Percentiles rank a stretch among this genome's conserved stretches.
Conservation (phyloP, 2,113 vertebrate species). For the Brachionichthys hirsutus region DNA sequence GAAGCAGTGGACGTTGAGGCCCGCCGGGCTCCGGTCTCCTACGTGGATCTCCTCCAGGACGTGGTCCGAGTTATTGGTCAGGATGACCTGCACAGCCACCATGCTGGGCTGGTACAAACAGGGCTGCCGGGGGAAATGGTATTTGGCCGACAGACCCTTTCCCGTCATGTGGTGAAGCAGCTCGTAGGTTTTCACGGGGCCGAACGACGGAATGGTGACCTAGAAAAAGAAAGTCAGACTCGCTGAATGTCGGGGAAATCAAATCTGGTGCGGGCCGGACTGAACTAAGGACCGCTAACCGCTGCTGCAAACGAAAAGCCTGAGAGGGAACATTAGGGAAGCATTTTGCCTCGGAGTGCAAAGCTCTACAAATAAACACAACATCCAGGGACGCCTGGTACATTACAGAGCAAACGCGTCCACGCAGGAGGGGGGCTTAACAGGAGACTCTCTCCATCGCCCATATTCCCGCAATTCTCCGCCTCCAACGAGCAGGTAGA, state of each 20-base stretch:
- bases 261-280: neutral
- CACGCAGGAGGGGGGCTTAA: slow-evolving; percentile 37
- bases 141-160: slow-evolving; percentile 89
- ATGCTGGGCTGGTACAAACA: slow-evolving; percentile 84
- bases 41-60: slow-evolving; percentile 86
- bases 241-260: slow-evolving; percentile 6
- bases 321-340: slow-evolving; percentile 4
- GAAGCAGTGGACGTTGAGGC: slow-evolving; percentile 85
- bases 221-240: slow-evolving; percentile 45
- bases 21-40: slow-evolving; percentile 76
- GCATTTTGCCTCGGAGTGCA: neutral
- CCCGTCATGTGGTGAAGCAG: slow-evolving; percentile 95
- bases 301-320: slow-evolving; percentile 1
- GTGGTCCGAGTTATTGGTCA: slow-evolving; percentile 85
- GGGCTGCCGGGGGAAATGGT: slow-evolving; percentile 88
- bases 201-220: slow-evolving; percentile 83
- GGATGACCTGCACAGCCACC: slow-evolving; percentile 88
- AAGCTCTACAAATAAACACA: slow-evolving; percentile 16
- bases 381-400: slow-evolving; percentile 23
- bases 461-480: slow-evolving; percentile 27
- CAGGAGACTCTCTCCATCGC: slow-evolving; percentile 32
- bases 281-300: neutral
- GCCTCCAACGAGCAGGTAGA: slow-evolving; percentile 43
- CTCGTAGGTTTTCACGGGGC: slow-evolving; percentile 82
- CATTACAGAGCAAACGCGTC: slow-evolving; percentile 40